Evolutionary conservation across 2,888 invertebrate genomes (phyloP).

Genomic region (Meteorus colon): DNA sequence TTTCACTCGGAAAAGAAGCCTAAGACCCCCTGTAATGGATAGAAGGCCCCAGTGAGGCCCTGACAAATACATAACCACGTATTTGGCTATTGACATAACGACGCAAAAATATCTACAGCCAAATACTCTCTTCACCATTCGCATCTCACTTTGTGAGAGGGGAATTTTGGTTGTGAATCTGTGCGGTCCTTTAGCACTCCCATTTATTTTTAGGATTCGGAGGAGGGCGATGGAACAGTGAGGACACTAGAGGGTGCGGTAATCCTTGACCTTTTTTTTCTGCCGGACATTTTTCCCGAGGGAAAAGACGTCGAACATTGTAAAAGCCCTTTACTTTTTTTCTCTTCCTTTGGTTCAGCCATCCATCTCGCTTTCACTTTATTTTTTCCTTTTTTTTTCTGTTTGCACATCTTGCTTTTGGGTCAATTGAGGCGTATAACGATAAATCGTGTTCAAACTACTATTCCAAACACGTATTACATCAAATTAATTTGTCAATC

Average conservation of each 20-base stretch:
- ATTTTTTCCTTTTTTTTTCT: not conserved
- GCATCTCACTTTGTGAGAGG: constrained; percentile 12
- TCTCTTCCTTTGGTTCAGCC: constrained; percentile 18
- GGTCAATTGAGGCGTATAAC: not conserved
- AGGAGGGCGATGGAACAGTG: not conserved
- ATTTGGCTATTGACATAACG: constrained; percentile 61
- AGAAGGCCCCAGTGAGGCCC: constrained; percentile 54
- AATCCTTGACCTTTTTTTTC: constrained; percentile 61
- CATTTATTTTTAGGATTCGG: constrained; percentile 17
- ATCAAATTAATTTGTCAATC: constrained; percentile 51
- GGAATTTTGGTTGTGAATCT: constrained; percentile 56
- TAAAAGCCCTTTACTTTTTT: constrained; percentile 27
- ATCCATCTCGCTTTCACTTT: constrained; percentile 29
- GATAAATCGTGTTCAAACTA: not conserved
- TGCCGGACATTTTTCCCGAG: constrained; percentile 46
- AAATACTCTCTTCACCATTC: constrained; percentile 28
- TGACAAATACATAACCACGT: constrained; percentile 52
- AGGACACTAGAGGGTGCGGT: constrained; percentile 51
- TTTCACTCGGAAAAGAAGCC: constrained; percentile 11
- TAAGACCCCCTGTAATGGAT: constrained; percentile 50
- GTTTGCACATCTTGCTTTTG: not conserved
- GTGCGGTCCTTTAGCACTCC: constrained; percentile 50
- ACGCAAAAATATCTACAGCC: constrained; percentile 26
- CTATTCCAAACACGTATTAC: constrained; percentile 56
- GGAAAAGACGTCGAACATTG: constrained; percentile 50